Evolutionary conservation across 2,797 vertebrate genomes (phyloP).

Genomic region (Mormyrus hasselquistii): DNA sequence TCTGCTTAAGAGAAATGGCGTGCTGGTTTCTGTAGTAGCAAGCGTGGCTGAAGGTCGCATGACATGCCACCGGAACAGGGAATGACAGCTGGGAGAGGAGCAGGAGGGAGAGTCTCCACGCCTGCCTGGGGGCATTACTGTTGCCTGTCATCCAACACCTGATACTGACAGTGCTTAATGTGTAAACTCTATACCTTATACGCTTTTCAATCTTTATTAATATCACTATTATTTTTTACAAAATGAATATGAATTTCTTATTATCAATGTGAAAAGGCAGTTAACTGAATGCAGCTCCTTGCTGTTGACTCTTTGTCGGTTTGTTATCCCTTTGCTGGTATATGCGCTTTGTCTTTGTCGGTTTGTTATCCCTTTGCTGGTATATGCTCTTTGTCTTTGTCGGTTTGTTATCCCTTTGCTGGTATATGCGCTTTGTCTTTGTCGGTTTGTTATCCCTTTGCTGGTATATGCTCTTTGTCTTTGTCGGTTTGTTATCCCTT

Average conservation of each 20-base stretch:
- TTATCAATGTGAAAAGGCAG: conserved; percentile 33
- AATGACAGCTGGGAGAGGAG: not conserved
- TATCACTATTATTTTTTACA: not conserved
- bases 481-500: conserved; percentile 34
- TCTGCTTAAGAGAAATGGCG: not conserved
- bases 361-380: conserved; percentile 35
- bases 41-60: not conserved
- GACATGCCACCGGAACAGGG: not conserved
- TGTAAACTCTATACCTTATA: not conserved
- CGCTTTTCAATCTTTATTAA: not conserved
- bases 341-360: conserved; percentile 45
- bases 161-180: conserved; percentile 1
- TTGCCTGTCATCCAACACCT: not conserved
- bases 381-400: conserved; percentile 46
- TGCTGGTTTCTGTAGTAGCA: not conserved
- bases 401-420: conserved; percentile 36
- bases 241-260: not conserved
- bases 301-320: conserved; percentile 32
- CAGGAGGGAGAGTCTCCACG: not conserved
- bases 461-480: conserved; percentile 43
- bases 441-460: conserved; percentile 35
- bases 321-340: conserved; percentile 36
- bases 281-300: conserved; percentile 39
- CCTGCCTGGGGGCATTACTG: not conserved
- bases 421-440: conserved; percentile 44